Evolutionary conservation across 2,113 vertebrate genomes (phyloP), one percentile per base, ranked within the genome.

Genomic region (Leiothrix lutea): DNA sequence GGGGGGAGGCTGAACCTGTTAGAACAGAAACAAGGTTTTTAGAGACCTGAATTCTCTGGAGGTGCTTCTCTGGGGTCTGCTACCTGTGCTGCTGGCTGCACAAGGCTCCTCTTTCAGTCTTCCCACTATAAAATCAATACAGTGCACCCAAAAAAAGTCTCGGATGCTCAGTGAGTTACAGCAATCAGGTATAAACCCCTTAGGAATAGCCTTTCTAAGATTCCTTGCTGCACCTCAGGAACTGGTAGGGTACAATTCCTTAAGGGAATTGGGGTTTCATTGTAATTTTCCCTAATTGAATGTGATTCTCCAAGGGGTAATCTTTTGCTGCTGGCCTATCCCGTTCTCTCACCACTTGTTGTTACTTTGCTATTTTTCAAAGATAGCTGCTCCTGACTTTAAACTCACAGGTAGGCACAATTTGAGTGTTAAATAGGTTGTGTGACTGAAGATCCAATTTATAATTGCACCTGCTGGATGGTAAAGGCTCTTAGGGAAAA

Each of bases 331-430:
- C 40, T 45, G 57, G 10, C 56, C 70, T 61, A 2, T 58, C 48
- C 48, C 0, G 0, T 84, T 92, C 35, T 70, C 56, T n/a, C 33
- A 18, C 45, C 0, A 0, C 29, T 80, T 66, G 14, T 73, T 58
- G 10, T 42, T 74, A 17, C 18, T 42, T 61, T 28, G 58, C 54
- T 12, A 0, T 38, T 57, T 90, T 50, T 50, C 14, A 23, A 42
- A 77, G 14, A 11, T 9, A 22, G 17, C 72, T 65, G 9, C 57
- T 89, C 38, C 48, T 35, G 33, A 24, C 45, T 6, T 51, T 26
- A 16, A 66, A 19, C 7, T 48, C 21, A 20, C 35, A 40, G 15
- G 12, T 44, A 0, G 0, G 23, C 51, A 12, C 29, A 22, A 15
- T 42, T 48, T n/a, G 44, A 22, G 48, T 38, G 29, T 65, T 85